Evolutionary conservation across 2,888 invertebrate species (phyloP).

Genomic region (Cephus spinipes): DNA sequence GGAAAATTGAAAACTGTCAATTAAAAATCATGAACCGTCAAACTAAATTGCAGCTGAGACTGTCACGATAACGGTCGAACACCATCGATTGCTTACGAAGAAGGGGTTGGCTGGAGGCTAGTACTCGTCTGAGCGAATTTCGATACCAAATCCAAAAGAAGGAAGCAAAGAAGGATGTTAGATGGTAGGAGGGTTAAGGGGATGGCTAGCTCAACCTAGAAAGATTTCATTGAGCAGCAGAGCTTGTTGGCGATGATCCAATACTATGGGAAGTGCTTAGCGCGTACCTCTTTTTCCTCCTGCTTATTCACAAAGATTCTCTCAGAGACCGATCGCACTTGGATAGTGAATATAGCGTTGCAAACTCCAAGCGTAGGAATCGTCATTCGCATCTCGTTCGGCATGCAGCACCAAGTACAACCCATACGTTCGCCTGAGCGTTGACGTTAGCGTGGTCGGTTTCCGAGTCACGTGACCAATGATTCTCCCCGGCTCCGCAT

Average conservation of each 20-base stretch:
- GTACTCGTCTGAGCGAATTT: constrained; percentile 54
- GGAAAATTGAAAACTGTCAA: too few species aligned
- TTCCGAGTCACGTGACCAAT: constrained; percentile 45
- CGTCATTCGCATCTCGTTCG: too few species aligned
- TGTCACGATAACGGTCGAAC: too few species aligned
- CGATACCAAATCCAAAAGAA: constrained; percentile 47
- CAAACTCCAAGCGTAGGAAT: too few species aligned
- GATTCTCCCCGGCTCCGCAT: constrained; percentile 47
- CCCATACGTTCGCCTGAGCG: too few species aligned
- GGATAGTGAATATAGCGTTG: background rate
- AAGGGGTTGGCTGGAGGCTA: constrained; percentile 49
- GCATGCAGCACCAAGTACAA: too few species aligned
- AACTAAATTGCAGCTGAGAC: too few species aligned
- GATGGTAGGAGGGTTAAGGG: constrained; percentile 8
- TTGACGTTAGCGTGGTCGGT: too few species aligned
- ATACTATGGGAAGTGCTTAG: constrained; percentile 45
- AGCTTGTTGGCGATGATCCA: constrained; percentile 60
- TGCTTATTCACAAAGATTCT: too few species aligned
- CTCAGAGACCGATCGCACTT: constrained; percentile 34
- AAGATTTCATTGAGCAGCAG: constrained; percentile 64
- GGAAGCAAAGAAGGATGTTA: constrained; percentile 31
- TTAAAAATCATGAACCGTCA: too few species aligned
- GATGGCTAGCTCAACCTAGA: constrained; percentile 58
- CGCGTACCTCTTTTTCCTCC: too few species aligned
- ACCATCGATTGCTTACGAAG: too few species aligned